Conservation (phyloP, 2,113 vertebrate species). For the Circaetus cinerascens region DNA sequence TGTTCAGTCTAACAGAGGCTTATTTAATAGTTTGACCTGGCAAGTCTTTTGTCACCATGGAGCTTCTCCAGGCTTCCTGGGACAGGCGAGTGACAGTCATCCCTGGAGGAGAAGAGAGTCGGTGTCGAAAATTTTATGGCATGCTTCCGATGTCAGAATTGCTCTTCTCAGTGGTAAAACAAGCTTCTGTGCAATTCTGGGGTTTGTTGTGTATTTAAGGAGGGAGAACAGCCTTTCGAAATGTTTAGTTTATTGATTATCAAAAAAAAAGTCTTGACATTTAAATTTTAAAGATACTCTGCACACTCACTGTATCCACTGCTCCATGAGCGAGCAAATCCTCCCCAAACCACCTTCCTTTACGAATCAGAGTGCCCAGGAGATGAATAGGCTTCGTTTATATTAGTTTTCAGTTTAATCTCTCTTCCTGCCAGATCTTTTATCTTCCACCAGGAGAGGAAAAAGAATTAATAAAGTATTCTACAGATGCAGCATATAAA, state of each 20-base stretch:
- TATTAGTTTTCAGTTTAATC: constrained; percentile 76
- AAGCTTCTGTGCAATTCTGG: neutral
- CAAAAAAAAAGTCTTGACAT: constrained; percentile 19
- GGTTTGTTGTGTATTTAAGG: neutral
- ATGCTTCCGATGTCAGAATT: neutral
- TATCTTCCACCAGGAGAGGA: constrained; percentile 65
- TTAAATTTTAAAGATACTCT: constrained; percentile 64
- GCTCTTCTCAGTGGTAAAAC: neutral
- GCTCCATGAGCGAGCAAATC: constrained; percentile 9
- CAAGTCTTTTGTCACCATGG: constrained; percentile 5
- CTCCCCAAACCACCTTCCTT: constrained; percentile 24
- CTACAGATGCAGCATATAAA: constrained; percentile 50
- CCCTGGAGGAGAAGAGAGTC: neutral
- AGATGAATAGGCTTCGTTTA: constrained; percentile 72
- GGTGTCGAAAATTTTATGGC: neutral
- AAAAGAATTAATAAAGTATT: constrained; percentile 70
- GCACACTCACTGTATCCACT: constrained; percentile 1
- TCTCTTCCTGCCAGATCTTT: constrained; percentile 75
- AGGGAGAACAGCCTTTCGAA: neutral
- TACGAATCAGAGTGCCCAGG: constrained; percentile 49
- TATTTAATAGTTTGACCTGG: constrained; percentile 26
- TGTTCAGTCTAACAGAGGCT: neutral
- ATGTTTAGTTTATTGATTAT: constrained; percentile 41
- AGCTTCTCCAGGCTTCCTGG: constrained; percentile 20
- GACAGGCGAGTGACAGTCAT: constrained; percentile 4